A percentile compares a stretch with the other conserved stretches of the same genome.
These are phyloP conservation scores for Hypotaenidia okinawae DNA, from an alignment of 2,797 vertebrate genomes.

Conservation along the genomic window DNA sequence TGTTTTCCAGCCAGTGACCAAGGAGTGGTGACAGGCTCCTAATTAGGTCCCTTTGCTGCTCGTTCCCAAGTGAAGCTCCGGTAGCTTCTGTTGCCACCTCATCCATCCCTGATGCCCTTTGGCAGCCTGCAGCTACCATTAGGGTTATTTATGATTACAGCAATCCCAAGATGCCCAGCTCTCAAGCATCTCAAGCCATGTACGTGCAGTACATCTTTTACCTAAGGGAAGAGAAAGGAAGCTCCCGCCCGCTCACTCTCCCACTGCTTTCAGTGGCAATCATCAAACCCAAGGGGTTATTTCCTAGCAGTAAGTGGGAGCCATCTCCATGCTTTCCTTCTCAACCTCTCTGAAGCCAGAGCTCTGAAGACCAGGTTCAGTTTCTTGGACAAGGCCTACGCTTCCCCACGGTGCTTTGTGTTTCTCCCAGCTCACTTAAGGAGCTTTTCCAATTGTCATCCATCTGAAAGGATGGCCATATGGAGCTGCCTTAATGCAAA, in stretches of 20 bases:
- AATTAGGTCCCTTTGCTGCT: neutral
- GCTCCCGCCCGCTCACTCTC: neutral
- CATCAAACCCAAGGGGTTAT: neutral
- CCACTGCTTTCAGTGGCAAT: neutral
- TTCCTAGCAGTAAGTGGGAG: neutral
- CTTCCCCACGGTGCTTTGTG: neutral
- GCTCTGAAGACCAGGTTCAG: neutral
- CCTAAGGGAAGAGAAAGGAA: neutral
- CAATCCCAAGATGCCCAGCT: neutral
- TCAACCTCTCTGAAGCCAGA: neutral
- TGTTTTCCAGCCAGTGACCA: constrained; percentile 3
- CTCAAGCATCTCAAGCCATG: neutral
- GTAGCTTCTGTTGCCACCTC: constrained; percentile 20
- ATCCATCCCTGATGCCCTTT: neutral
- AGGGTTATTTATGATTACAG: neutral
- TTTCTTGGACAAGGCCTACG: neutral
- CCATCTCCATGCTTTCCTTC: neutral
- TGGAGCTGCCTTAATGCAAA: neutral
- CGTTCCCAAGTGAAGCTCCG: neutral
- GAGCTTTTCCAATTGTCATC: neutral
- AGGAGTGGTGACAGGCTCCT: constrained; percentile 18
- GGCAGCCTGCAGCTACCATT: neutral
- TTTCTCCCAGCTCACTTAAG: neutral
- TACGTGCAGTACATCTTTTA: neutral
- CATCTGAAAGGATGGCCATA: neutral